These are phyloP conservation scores for Pipra filicauda DNA, from an alignment of 2,113 vertebrate genomes.

Conservation along the genomic window DNA sequence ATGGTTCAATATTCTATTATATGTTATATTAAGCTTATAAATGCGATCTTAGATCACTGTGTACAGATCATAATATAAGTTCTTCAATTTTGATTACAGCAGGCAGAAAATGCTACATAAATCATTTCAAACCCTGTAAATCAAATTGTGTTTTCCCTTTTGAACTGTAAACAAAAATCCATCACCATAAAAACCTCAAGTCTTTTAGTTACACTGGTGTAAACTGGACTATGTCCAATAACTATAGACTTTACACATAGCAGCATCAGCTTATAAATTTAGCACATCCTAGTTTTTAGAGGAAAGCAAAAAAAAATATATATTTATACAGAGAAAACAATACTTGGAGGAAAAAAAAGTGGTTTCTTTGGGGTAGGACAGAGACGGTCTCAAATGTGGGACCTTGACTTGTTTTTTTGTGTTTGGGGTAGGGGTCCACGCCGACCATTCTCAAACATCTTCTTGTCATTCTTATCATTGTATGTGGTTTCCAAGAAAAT, in stretches of 20 bases:
- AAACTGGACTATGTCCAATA: background rate
- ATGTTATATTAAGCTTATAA: slow-evolving; percentile 38
- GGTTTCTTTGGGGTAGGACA: fast-evolving
- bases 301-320: background rate
- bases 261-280: background rate
- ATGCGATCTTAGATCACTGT: slow-evolving; percentile 23
- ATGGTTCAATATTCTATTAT: slow-evolving; percentile 39
- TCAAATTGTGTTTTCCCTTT: background rate
- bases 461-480: background rate
- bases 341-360: background rate
- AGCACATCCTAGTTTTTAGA: background rate
- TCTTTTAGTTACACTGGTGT: background rate
- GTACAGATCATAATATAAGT: background rate
- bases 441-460: background rate
- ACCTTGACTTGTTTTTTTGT: background rate
- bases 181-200: background rate
- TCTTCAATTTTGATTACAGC: slow-evolving; percentile 32
- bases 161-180: slow-evolving; percentile 29
- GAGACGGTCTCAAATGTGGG: fast-evolving
- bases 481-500: background rate
- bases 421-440: fast-evolving
- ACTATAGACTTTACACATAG: background rate
- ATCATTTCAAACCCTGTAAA: slow-evolving; percentile 4
- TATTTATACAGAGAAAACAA: background rate
- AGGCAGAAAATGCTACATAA: slow-evolving; percentile 11